Evolutionary conservation across 2,113 vertebrate genomes (phyloP), one percentile per base, ranked within the genome.

Genomic region (Albula glossodonta): DNA sequence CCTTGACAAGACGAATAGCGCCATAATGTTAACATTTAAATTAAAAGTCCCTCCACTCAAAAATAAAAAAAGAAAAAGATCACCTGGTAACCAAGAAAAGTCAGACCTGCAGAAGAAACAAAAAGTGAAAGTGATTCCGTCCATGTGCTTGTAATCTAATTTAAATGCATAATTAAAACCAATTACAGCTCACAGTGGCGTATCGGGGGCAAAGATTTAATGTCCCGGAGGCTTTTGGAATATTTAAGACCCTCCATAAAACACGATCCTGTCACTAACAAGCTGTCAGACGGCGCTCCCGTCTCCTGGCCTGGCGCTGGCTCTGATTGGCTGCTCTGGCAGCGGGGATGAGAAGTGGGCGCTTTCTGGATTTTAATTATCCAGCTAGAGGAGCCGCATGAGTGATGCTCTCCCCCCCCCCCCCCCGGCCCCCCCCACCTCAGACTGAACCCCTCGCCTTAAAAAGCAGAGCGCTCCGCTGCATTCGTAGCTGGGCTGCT

Each of bases 161-260:
- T 88, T 91, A 89, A 93, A 93, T 93, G 89, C 83, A 89, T 91
- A 92, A 94, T 94, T 94, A 92, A 93, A 92, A 89, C 83, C 88
- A 92, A 92, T 93, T 92, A 89, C 89, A 87, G 83, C 86, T 77
- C 87, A 85, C 84, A 86, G 90, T 15, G 90, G 90, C 93, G 91
- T 92, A 90, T 90, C 87, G 80, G 63, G 88, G 83, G 87, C 88
- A 90, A 12, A 88, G 90, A 93, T 94, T 93, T 93, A 92, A 88
- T 93, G 90, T 92, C 90, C 89, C 91, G 3, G 84, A 90, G 91
- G 90, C 90, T 92, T 92, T 90, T 83, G 41, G n/a, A 89, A 85
- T 91, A 95, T 95, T 95, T 94, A 94, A 88, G 85, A 87, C 91
- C 89, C 51, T 89, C 89, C 78, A 93, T 95, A 95, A 95, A 94